Percentiles rank a stretch among this genome's conserved stretches.
These are phyloP conservation scores for Phocoena phocoena DNA, from an alignment of 2,113 vertebrate genomes.

Conservation along the genomic window DNA sequence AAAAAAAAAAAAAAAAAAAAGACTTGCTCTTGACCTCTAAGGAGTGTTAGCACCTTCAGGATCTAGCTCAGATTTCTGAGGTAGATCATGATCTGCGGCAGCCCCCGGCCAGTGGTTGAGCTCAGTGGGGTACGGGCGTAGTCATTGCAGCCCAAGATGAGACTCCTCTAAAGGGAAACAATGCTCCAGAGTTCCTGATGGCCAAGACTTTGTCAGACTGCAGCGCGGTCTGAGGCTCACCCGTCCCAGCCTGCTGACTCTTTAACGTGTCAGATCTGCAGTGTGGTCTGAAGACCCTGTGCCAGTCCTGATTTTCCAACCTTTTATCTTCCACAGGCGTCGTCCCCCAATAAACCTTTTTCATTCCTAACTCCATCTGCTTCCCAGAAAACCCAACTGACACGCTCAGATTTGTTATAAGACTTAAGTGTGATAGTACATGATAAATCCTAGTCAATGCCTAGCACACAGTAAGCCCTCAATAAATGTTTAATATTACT, in stretches of 20 bases:
- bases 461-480: neutral
- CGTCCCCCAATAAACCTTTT: neutral
- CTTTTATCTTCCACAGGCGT: neutral
- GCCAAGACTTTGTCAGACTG: neutral
- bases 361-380: neutral
- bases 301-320: neutral
- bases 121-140: rapidly evolving
- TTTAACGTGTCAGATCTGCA: neutral
- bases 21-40: neutral
- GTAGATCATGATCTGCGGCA: neutral
- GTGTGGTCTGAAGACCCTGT: neutral
- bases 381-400: neutral
- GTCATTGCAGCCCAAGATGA: neutral
- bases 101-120: neutral
- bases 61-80: neutral
- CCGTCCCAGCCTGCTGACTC: neutral
- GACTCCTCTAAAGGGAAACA: neutral
- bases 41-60: neutral
- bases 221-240: neutral
- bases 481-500: neutral
- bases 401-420: neutral
- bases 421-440: neutral
- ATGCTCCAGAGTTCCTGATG: neutral
- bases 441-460: neutral
- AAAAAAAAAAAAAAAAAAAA: neutral